These are phyloP conservation scores for Pollenia angustigena DNA, from an alignment of 2,888 invertebrate genomes.

Conservation along the genomic window DNA sequence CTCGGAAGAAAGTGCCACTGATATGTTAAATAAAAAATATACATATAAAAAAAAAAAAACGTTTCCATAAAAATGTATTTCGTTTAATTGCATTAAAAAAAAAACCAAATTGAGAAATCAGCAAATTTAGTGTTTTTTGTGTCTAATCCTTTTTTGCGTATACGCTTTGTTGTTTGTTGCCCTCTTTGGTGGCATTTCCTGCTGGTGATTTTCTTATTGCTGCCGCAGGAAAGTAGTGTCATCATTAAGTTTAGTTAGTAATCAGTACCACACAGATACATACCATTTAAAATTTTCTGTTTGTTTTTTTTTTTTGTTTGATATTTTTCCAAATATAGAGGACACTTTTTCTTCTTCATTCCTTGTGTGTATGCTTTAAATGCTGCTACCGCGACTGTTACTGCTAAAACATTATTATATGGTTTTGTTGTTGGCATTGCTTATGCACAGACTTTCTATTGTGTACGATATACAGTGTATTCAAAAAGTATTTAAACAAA, in stretches of 20 bases:
- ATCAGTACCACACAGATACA: slow-evolving; percentile 58
- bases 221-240: slow-evolving; percentile 33
- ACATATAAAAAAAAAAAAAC: not conserved
- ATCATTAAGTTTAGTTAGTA: slow-evolving; percentile 40
- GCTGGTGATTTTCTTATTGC: slow-evolving; percentile 39
- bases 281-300: slow-evolving; percentile 59
- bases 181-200: slow-evolving; percentile 34
- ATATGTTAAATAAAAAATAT: slow-evolving; percentile 8
- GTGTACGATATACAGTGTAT: slow-evolving; percentile 41
- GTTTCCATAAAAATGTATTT: not conserved
- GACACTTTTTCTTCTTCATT: slow-evolving; percentile 71
- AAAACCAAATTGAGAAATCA: slow-evolving; percentile 33
- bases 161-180: not conserved
- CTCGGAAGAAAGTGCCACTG: slow-evolving; percentile 9
- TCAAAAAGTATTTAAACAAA: not conserved
- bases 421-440: slow-evolving; percentile 26
- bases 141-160: slow-evolving; percentile 44
- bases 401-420: slow-evolving; percentile 7
- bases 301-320: slow-evolving; percentile 37
- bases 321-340: slow-evolving; percentile 68
- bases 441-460: slow-evolving; percentile 54
- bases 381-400: slow-evolving; percentile 43
- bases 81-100: slow-evolving; percentile 56
- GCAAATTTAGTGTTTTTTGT: slow-evolving; percentile 35
- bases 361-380: slow-evolving; percentile 67